Evolutionary conservation across 2,888 invertebrate species (phyloP).

Genomic region (Apeira syringaria): DNA sequence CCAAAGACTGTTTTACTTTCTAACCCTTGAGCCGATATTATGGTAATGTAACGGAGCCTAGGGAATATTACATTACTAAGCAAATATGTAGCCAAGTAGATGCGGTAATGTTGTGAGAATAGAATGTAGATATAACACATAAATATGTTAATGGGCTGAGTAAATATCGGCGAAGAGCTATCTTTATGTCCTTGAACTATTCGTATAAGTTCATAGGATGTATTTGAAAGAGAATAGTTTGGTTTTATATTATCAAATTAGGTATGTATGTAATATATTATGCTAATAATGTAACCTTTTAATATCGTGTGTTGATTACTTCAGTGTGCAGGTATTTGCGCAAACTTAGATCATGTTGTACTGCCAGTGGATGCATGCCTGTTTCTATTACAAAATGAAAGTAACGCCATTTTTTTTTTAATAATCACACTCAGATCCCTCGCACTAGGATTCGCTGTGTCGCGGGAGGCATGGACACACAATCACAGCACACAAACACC

Average conservation of each 20-base stretch:
- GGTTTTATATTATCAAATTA: background rate
- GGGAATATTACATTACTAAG: slow-evolving; percentile 19
- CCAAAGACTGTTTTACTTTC: slow-evolving; percentile 38
- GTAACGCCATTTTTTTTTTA: too few species aligned
- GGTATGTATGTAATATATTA: too few species aligned
- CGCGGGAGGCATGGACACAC: too few species aligned
- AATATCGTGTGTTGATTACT: too few species aligned
- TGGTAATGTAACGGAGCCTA: slow-evolving; percentile 16
- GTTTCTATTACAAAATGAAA: too few species aligned
- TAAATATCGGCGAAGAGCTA: slow-evolving; percentile 17
- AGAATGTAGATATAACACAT: slow-evolving; percentile 15
- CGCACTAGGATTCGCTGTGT: too few species aligned
- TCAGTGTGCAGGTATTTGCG: too few species aligned
- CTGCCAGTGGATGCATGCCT: too few species aligned
- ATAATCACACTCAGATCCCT: too few species aligned
- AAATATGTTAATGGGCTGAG: slow-evolving; percentile 30
- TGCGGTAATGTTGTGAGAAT: slow-evolving; percentile 19
- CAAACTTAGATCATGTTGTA: too few species aligned
- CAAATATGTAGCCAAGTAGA: slow-evolving; percentile 18
- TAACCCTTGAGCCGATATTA: slow-evolving; percentile 31
- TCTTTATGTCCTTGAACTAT: slow-evolving; percentile 33
- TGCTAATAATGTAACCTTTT: too few species aligned
- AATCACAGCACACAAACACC: too few species aligned
- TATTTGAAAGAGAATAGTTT: background rate
- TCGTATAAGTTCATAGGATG: background rate